Percentiles rank a stretch among this genome's conserved stretches.
Conservation (phyloP, 2,113 vertebrate genomes). For the Mastomys natalensis region DNA sequence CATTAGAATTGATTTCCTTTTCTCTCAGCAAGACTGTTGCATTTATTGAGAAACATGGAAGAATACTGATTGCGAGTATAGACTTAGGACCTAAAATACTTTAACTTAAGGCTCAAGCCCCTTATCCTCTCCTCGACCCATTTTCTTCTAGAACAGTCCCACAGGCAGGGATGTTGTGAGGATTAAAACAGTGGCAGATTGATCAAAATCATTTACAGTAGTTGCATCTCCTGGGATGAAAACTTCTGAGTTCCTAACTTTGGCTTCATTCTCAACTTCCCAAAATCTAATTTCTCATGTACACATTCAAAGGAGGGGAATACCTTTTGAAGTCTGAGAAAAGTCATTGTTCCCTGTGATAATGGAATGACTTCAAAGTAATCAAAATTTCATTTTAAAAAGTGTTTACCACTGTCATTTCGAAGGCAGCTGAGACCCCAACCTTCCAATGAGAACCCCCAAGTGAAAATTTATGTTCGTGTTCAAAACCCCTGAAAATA, state of each 20-base stretch:
- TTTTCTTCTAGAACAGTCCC: background rate
- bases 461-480: slow-evolving; percentile 81
- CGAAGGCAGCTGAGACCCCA: slow-evolving; percentile 63
- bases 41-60: background rate
- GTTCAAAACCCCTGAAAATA: slow-evolving; percentile 83
- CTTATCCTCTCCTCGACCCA: background rate
- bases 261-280: background rate
- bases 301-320: background rate
- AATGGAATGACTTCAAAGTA: slow-evolving; percentile 46
- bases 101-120: background rate
- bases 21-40: background rate
- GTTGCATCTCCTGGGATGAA: background rate
- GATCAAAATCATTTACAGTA: background rate
- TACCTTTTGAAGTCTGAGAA: slow-evolving; percentile 16
- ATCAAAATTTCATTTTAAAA: slow-evolving; percentile 58
- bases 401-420: background rate
- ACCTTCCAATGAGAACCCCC: slow-evolving; percentile 68
- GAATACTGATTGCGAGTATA: fast-evolving
- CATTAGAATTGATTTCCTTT: background rate
- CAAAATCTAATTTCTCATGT: slow-evolving; percentile 24
- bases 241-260: background rate
- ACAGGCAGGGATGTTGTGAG: background rate
- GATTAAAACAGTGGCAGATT: background rate
- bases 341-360: slow-evolving; percentile 48
- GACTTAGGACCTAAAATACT: background rate